Evolutionary conservation across 2,888 invertebrate species (phyloP), one percentile per base, ranked within the genome.

Genomic region (Acronicta psi): DNA sequence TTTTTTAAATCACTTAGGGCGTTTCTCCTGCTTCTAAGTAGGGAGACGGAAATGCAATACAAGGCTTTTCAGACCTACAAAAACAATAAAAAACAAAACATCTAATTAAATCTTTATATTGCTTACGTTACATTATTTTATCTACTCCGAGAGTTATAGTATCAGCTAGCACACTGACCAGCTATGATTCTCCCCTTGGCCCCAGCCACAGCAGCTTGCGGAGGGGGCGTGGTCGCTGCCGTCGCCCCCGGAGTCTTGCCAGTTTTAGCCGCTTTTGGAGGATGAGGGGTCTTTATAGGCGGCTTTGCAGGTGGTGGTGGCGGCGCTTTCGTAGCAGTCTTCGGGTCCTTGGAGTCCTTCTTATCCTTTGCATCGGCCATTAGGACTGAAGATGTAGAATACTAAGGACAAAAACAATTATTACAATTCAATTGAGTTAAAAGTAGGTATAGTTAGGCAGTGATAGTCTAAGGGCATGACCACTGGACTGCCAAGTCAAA

Each of bases 111-210:
- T 0, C 14, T 34, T 14, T 54, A 44, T 43, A 59, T 42, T 52
- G 37, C 25, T 29, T 38, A 14, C 13, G 11, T 29, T 29, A 16
- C 42, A 42, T 42, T 2, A 2, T 17, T 23, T 42, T 23, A 8
- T n/a, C 3, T 23, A 4, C 23, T 42, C 23, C 23, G 8, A 40
- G 8, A 34, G n/a, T n/a, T 25, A 1, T 1, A 3, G 9, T 18
- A n/a, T 41, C 13, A 14, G 31, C 3, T 5, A 34, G 0, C 20
- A 6, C 4, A 58, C 73, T 58, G 5, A 91, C 91, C 91, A 16
- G 91, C 91, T 29, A 91, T 91, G 2, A 91, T 90, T 43, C 63
- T 84, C 0, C 91, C 91, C 23, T 80, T 45, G 0, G 87, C 82
- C 0, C 76, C 84, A 0, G 65, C 59, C 0, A 64, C 59, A 0